Evolutionary conservation across 37 sponge, comb jelly and placozoan genomes (phyloP), one percentile per base, ranked within the genome.

Genomic region (Halichondria panicea): DNA sequence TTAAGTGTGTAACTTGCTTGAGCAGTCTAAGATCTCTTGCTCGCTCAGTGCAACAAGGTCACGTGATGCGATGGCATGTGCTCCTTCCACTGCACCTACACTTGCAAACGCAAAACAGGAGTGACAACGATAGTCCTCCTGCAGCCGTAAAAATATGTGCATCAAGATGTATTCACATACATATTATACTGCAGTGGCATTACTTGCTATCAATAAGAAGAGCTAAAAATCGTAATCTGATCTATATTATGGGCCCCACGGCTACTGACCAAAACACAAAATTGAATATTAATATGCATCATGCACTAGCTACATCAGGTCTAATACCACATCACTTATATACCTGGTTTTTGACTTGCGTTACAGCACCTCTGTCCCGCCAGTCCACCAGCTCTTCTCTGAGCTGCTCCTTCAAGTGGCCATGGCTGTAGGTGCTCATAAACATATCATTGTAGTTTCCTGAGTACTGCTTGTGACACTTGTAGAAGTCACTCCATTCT

Each of bases 41-140:
- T 69, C 85, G 71, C 71, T 70, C 40, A 92, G 71, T 9, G 85
- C 70, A 12, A 87, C 69, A 36, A 92, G 85, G 1, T 32, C 65
- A 27, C 93, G 88, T 44, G 79, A 72, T 53, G 68, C 42, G 34
- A 72, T 70, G 62, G 66, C 60, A 36, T 83, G 84, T 34, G 66
- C 77, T 28, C 88, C 85, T 63, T 92, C 89, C 3, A 92, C 79
- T 22, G 80, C 19, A 1, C 82, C 93, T 3, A 84, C 79, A 2
- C 86, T 65, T 25, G 85, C 72, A 60, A 92, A 92, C 18, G 93
- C 84, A 89, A 85, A 92, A 63, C 93, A 92, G 38, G 89, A 84
- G n/a, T 64, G 64, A 24, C 77, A 76, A 33, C 63, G 38, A 35
- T 72, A 55, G 40, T 72, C 73, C 40, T 72, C 56, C 73, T 72